These are phyloP conservation scores for Dolichomitus sp. DNA, from an alignment of 2,888 invertebrate genomes.

Conservation along the genomic window DNA sequence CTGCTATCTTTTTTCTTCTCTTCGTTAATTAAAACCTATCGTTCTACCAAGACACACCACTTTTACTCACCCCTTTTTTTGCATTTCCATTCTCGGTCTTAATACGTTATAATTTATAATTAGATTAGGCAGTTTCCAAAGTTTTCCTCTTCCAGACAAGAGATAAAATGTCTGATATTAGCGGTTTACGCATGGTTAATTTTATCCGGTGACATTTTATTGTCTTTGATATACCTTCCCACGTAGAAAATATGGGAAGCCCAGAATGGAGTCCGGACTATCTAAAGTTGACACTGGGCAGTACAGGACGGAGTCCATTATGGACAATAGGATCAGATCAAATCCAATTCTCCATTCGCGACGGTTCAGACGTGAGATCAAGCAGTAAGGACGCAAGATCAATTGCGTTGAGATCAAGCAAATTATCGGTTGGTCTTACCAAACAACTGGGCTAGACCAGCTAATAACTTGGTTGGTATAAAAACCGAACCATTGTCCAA, in stretches of 20 bases:
- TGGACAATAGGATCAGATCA: no score
- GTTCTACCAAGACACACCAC: conserved; percentile 36
- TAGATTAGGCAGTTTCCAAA: conserved; percentile 27
- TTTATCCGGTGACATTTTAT: neutral
- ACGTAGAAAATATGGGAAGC: neutral
- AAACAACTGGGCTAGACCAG: no score
- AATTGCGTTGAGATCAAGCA: no score
- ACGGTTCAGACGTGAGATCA: no score
- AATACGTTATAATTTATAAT: conserved; percentile 54
- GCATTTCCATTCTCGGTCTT: neutral
- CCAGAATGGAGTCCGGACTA: no score
- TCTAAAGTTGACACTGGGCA: no score
- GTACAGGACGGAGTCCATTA: no score
- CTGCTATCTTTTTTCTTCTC: conserved; percentile 53
- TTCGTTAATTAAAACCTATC: conserved; percentile 68
- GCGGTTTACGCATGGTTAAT: conserved; percentile 1
- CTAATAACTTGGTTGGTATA: no score
- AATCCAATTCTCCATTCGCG: no score
- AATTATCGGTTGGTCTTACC: no score
- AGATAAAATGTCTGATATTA: conserved; percentile 14
- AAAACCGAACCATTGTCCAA: no score
- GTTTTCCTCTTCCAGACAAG: conserved; percentile 6
- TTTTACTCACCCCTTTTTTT: neutral
- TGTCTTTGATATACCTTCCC: neutral
- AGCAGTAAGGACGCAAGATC: no score